Evolutionary conservation across 2,113 vertebrate species (phyloP).

Genomic region (Muntiacus muntjak): DNA sequence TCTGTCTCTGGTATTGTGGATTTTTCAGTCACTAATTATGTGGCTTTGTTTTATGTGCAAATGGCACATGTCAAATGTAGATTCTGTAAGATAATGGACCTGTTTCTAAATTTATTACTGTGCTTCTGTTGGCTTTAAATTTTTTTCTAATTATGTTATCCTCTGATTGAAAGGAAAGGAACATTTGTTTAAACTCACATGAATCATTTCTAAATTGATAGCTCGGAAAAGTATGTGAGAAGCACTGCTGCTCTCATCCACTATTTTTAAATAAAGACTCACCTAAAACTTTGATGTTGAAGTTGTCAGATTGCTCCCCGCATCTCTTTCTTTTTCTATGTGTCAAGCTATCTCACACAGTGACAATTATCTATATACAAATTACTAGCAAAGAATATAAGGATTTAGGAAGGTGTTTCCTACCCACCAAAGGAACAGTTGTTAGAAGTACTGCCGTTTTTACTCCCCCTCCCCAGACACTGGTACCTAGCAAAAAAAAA

Average conservation of each 20-base stretch:
- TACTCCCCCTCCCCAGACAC: neutral
- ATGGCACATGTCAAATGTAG: neutral
- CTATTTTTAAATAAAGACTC: neutral
- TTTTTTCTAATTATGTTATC: conserved; percentile 40
- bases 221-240: neutral
- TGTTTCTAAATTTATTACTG: conserved; percentile 36
- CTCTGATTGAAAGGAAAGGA: neutral
- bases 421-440: neutral
- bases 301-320: neutral
- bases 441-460: neutral
- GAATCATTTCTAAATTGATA: conserved; percentile 32
- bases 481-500: neutral
- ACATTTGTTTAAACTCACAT: neutral
- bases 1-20: neutral
- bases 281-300: neutral
- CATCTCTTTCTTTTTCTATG: neutral
- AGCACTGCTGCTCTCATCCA: neutral
- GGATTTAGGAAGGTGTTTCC: neutral
- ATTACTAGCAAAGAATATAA: neutral
- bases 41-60: neutral
- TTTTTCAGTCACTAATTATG: neutral
- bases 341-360: neutral
- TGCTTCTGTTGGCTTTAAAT: conserved; percentile 10
- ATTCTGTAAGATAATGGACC: conserved; percentile 36
- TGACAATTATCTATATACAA: neutral